Evolutionary conservation across 2,888 invertebrate species (phyloP).

Genomic region (Acrobasis suavella): DNA sequence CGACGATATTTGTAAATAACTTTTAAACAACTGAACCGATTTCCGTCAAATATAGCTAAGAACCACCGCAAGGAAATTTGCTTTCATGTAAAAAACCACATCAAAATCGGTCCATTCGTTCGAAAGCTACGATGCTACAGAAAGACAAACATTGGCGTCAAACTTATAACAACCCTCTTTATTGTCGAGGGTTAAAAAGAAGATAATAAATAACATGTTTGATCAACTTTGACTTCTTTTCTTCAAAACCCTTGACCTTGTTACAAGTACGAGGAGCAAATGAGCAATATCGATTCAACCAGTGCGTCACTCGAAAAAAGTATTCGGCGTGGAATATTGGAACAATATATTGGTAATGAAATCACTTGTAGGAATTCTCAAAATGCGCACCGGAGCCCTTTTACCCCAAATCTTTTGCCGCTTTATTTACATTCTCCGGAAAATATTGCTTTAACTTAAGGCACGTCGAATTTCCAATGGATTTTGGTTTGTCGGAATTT

Average conservation of each 20-base stretch:
- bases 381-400: conserved; percentile 23
- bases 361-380: conserved; percentile 32
- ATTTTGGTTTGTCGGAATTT: too few relatives aligned
- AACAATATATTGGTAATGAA: conserved; percentile 36
- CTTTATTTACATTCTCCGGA: conserved; percentile 28
- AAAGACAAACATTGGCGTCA: too few relatives aligned
- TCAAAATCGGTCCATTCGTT: too few relatives aligned
- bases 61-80: too few relatives aligned
- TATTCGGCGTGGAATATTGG: conserved; percentile 32
- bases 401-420: conserved; percentile 25
- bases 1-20: too few relatives aligned
- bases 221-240: neutral
- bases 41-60: too few relatives aligned
- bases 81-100: too few relatives aligned
- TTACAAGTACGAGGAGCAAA: conserved; percentile 25
- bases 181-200: too few relatives aligned
- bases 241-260: neutral
- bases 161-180: too few relatives aligned
- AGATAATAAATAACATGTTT: neutral
- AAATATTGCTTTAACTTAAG: conserved; percentile 24
- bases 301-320: conserved; percentile 28
- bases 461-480: too few relatives aligned
- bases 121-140: too few relatives aligned
- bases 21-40: too few relatives aligned
- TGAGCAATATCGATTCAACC: conserved; percentile 34